These are phyloP conservation scores for Sebastes cheni DNA, from an alignment of 2,797 vertebrate species.

Conservation along the genomic window DNA sequence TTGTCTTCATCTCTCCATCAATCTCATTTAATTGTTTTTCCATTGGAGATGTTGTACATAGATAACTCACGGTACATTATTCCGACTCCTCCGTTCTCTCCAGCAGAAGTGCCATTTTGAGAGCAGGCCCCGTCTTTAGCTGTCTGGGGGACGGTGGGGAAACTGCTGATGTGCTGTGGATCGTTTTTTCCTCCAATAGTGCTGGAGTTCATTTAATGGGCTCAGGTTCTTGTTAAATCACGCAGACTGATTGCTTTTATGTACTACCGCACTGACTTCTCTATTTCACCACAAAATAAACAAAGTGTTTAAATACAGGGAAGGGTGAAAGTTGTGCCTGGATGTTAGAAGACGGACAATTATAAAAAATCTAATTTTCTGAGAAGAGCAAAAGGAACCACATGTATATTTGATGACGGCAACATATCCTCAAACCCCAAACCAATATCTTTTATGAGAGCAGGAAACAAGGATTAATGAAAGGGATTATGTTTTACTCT, in stretches of 20 bases:
- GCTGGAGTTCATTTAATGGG: conserved; percentile 82
- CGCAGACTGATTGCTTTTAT: conserved; percentile 85
- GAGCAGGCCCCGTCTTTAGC: conserved; percentile 53
- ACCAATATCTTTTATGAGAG: conserved; percentile 23
- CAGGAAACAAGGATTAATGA: conserved; percentile 33
- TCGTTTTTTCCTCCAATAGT: conserved; percentile 72
- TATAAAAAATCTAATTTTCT: conserved; percentile 38
- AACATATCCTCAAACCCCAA: conserved; percentile 30
- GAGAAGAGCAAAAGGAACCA: conserved; percentile 16
- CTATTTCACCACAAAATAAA: conserved; percentile 75
- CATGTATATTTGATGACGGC: conserved; percentile 42
- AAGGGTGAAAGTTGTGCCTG: conserved; percentile 34
- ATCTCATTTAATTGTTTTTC: conserved; percentile 81
- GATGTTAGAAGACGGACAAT: conserved; percentile 48
- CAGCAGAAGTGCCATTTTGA: conserved; percentile 63
- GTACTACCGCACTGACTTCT: conserved; percentile 79
- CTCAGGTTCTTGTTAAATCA: conserved; percentile 85
- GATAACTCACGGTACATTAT: conserved; percentile 64
- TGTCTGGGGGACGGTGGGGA: conserved; percentile 53
- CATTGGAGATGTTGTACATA: conserved; percentile 70
- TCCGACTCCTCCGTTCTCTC: conserved; percentile 58
- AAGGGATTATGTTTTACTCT: conserved; percentile 16
- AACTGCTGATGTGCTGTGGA: conserved; percentile 80
- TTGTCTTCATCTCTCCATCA: conserved; percentile 73
- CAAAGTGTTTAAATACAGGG: conserved; percentile 71